Evolutionary conservation across 2,888 invertebrate genomes (phyloP), one percentile per base, ranked within the genome.

Genomic region (Polyommatus icarus): DNA sequence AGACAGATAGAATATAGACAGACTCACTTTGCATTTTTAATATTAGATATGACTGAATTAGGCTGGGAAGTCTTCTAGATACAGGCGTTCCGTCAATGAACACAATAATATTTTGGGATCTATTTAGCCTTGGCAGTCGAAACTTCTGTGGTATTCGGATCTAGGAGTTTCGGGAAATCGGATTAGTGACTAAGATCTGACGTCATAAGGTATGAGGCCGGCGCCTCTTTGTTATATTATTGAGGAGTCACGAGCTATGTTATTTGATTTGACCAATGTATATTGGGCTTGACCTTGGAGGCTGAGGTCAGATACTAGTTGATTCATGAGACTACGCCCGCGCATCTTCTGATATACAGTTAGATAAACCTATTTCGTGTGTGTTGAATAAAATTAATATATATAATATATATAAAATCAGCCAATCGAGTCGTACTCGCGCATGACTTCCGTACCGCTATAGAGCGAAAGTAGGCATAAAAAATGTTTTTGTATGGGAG

Each of bases 141-240:
- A 10, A 8, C 24, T 12, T 29, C 29, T 12, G 67, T 67, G 67
- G 67, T 67, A 32, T 67, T 67, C 1, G 18, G 67, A 67, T 67
- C 61, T 29, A 6, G 7, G 29, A 32, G 67, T 67, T 67, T 67
- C 67, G 67, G 67, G 29, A 32, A 67, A 67, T 67, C 15, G 67
- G 29, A 67, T 67, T 15, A 67, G 29, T 67, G 29, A 67, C 29
- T 61, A 61, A 61, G n/a, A 24, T 5, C 12, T 67, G 67, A 67
- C 67, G 18, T 32, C 67, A 67, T 15, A 32, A 67, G 29, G 29
- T 32, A 15, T 67, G 18, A 67, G 67, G 67, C 20, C 29, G 67
- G 67, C 29, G 29, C 67, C 7, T 67, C 67, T 67, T 67, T 67
- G 67, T 67, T 67, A 32, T 29, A 67, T 32, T 67, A 67, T 67